These are phyloP conservation scores for Anthonomus grandis DNA, from an alignment of 1,140 invertebrate species.

Conservation along the genomic window DNA sequence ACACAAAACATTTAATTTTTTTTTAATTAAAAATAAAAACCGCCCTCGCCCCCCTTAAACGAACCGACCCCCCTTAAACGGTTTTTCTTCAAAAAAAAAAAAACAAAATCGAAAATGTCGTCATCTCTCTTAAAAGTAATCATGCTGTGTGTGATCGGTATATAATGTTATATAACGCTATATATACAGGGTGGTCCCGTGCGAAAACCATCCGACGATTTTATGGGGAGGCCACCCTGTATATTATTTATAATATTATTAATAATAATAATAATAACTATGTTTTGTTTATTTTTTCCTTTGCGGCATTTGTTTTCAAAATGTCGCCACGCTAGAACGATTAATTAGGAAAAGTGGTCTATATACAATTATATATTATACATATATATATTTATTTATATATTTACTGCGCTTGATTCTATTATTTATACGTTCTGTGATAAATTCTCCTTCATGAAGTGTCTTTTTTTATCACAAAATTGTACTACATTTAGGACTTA, in stretches of 20 bases:
- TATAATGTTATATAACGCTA: slow-evolving; percentile 51
- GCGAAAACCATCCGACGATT: slow-evolving; percentile 46
- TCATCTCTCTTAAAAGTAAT: slow-evolving; percentile 46
- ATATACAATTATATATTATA: no score
- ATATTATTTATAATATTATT: slow-evolving; percentile 10
- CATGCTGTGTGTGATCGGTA: slow-evolving; percentile 52
- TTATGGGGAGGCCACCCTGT: slow-evolving; percentile 11
- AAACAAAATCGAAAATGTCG: no score
- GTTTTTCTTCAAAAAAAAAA: slow-evolving; percentile 35
- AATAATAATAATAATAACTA: neutral
- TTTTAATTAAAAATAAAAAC: no score
- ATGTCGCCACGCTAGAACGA: no score
- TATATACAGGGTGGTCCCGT: slow-evolving; percentile 45
- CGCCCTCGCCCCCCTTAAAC: neutral
- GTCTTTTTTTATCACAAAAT: neutral
- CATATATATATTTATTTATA: no score
- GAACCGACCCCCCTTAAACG: slow-evolving; percentile 17
- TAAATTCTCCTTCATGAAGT: no score
- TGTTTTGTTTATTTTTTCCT: neutral
- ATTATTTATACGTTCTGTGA: no score
- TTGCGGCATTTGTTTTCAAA: neutral
- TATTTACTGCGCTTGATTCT: no score
- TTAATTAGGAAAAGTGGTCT: no score
- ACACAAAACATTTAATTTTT: neutral
- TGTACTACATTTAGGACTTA: neutral